Conservation (phyloP, 2,888 invertebrate genomes). For the Sphecodes monilicornis region DNA sequence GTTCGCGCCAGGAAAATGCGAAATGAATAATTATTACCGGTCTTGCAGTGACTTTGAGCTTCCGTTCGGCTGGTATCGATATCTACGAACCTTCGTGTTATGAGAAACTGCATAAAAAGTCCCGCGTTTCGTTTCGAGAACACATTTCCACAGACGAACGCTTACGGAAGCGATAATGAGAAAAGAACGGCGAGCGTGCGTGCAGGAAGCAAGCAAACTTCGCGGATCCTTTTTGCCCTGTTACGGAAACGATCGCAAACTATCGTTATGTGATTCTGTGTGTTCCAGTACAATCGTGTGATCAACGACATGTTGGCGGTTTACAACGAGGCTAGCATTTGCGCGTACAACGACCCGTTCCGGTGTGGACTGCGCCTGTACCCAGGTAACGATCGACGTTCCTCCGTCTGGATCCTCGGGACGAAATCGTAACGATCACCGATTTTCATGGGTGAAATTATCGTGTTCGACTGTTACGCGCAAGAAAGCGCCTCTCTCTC, state of each 20-base stretch:
- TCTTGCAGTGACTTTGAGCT: neutral
- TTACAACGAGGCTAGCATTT: constrained; percentile 94
- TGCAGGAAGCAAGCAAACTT: constrained; percentile 30
- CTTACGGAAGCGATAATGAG: neutral
- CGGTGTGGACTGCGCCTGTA: constrained; percentile 92
- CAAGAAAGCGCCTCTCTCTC: constrained; percentile 55
- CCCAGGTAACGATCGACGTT: constrained; percentile 86
- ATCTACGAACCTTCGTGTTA: neutral
- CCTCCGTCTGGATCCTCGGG: neutral
- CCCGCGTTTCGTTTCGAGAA: constrained; percentile 11
- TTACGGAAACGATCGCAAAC: constrained; percentile 13
- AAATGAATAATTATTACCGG: neutral
- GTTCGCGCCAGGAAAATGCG: neutral
- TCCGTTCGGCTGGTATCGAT: neutral
- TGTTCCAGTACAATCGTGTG: constrained; percentile 92
- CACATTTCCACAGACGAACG: constrained; percentile 11
- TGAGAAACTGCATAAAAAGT: neutral
- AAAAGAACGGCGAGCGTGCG: neutral
- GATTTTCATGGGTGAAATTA: constrained; percentile 56
- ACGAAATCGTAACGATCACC: constrained; percentile 21
- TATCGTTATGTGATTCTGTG: constrained; percentile 35
- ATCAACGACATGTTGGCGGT: constrained; percentile 95
- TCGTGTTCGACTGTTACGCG: constrained; percentile 41
- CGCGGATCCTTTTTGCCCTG: neutral
- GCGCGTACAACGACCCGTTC: constrained; percentile 93